Evolutionary conservation across 2,888 invertebrate species (phyloP), one percentile per base, ranked within the genome.

Genomic region (Ypsolopha scabrella): DNA sequence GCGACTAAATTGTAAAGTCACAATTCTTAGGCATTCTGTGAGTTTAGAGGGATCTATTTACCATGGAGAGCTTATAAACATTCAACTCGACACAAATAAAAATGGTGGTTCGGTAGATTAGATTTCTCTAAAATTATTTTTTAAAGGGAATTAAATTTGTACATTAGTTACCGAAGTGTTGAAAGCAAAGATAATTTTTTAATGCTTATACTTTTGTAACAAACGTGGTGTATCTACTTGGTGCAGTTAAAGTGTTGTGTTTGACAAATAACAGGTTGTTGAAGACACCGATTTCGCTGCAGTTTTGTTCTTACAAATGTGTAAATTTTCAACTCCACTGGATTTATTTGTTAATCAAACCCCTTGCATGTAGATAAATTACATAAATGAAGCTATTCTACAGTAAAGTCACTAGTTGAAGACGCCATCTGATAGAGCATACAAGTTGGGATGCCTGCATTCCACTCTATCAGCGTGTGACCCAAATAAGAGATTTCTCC

Each of bases 181-280:
- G 52, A 52, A 59, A 59, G 63, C 69, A 59, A 63, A 60, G 54
- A 57, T 60, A 65, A 61, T 75, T 72, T 24, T 24, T 62, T 58
- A 62, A 63, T 58, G 55, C 56, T 61, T 65, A 67, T 60, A 54
- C 58, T 58, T 59, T 57, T 62, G 57, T 59, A 64, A 58, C 57
- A 61, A 61, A 60, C 68, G 69, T 70, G 76, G 24, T 24, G 73
- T 73, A 65, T 65, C 72, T 72, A 67, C 68, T 70, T 73, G 72
- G 76, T 80, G 78, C 71, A 63, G 65, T 36, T 9, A 37, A 68
- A 77, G 72, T 76, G 73, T 73, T 74, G 72, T 78, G 70, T 79
- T 79, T 80, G 76, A 75, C 78, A 80, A 81, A 83, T 85, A 83
- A 85, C 85, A 85, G 86, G 85, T 86, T 85, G 86, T 83, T 75